Evolutionary conservation across 2,888 invertebrate genomes (phyloP), one percentile per base, ranked within the genome.

Genomic region (Melipona bicolor): DNA sequence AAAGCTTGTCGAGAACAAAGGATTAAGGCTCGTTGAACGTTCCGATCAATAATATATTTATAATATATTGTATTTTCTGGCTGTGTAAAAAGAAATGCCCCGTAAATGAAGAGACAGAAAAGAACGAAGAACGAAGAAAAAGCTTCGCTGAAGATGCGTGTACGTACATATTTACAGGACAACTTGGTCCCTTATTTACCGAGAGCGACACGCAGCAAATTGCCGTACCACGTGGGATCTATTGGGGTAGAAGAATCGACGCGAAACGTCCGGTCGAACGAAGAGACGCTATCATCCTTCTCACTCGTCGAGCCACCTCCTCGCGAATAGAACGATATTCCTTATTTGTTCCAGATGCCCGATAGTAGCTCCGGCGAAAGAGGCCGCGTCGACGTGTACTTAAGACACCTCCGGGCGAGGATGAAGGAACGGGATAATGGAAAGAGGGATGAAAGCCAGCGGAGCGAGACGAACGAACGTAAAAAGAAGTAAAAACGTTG

Each of bases 341-440:
- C 84, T 89, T 88, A 84, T 88, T 88, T 87, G 85, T 88, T 84
- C 85, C 82, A 86, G 77, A 84, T 83, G 84, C 54, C 64, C 77
- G 64, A n/a, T 50, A 59, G 32, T 70, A 76, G 71, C 36, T 59
- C 59, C 77, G 56, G 21, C n/a, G 74, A 62, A 72, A 52, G 32
- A 65, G 64, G 43, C 56, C 36, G 70, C 78, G 36, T 81, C 80
- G 79, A 70, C 73, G 56, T 87, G 77, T 87, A 82, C 84, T 84
- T 84, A 79, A 86, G 84, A 52, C 68, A 70, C 77, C 67, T 52
- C 50, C 4, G n/a, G 24, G 62, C 17, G 13, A 17, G 59, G 52
- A 65, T 21, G 75, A 64, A 62, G 71, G 73, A 70, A 80, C 15
- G 76, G 84, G 54, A 71, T 88, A 88, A 88, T 84, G 74, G 81